phyloP scores from a whole-genome alignment of 1,140 invertebrate species.

The Chrysopa pallens region DNA sequence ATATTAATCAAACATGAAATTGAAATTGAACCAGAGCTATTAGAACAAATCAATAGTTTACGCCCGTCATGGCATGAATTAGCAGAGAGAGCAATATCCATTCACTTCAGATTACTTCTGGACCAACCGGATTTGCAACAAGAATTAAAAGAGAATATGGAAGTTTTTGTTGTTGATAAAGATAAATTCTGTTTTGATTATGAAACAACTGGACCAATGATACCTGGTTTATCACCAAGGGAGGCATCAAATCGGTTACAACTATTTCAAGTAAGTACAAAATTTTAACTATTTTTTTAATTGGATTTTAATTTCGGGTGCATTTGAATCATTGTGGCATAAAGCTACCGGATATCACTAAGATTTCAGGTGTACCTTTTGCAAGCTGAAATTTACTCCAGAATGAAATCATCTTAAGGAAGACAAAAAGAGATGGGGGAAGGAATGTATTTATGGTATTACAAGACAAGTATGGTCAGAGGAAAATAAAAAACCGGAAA shows the following conservation, averaged over 20 bases:
- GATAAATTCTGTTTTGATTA: conserved; percentile 75
- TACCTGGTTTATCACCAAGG: conserved; percentile 68
- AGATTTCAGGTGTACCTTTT: too few relatives aligned
- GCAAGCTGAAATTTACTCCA: too few relatives aligned
- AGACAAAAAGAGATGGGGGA: too few relatives aligned
- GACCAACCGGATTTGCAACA: conserved; percentile 79
- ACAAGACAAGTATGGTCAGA: too few relatives aligned
- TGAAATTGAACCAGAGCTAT: conserved; percentile 68
- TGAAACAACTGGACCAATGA: conserved; percentile 78
- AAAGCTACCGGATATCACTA: too few relatives aligned
- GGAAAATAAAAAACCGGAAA: too few relatives aligned
- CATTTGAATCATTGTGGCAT: too few relatives aligned
- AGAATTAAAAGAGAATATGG: conserved; percentile 68
- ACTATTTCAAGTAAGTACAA: conserved; percentile 60
- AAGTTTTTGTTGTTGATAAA: conserved; percentile 68
- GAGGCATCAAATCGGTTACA: conserved; percentile 85
- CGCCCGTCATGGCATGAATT: conserved; percentile 76
- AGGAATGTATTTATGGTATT: too few relatives aligned
- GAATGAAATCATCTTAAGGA: too few relatives aligned
- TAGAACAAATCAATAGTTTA: conserved; percentile 82
- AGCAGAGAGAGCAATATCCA: conserved; percentile 51
- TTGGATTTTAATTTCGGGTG: too few relatives aligned
- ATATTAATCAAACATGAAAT: conserved; percentile 76
- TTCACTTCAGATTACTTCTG: conserved; percentile 60
- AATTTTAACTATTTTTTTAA: too few relatives aligned